Evolutionary conservation across 2,113 vertebrate species (phyloP).

Genomic region (Pluvialis apricaria): DNA sequence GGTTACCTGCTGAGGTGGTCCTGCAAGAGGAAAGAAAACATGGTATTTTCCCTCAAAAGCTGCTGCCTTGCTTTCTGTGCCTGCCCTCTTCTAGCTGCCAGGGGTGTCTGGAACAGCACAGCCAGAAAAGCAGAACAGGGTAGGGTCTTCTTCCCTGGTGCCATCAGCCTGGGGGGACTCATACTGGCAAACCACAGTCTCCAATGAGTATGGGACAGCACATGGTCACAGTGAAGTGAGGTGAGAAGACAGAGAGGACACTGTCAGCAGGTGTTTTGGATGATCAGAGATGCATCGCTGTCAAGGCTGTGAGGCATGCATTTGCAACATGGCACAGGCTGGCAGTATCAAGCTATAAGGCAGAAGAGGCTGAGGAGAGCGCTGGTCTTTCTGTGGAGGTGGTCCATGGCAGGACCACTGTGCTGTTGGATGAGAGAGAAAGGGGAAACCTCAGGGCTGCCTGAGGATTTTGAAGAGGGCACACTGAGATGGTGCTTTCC

Average conservation of each 20-base stretch:
- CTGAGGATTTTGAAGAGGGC: not conserved
- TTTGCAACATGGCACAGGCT: not conserved
- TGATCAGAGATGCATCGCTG: not conserved
- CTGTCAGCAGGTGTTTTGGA: not conserved
- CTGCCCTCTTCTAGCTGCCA: not conserved
- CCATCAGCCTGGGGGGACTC: not conserved
- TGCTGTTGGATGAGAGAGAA: not conserved
- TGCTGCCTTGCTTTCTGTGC: not conserved
- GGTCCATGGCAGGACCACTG: not conserved
- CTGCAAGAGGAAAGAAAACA: not conserved
- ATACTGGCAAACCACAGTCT: not conserved
- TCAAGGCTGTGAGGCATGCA: not conserved
- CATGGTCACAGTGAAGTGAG: not conserved
- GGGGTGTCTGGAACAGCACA: not conserved
- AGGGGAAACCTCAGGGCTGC: not conserved
- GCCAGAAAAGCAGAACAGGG: not conserved
- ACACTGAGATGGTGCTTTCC: not conserved
- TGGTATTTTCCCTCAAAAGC: not conserved
- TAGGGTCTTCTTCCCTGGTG: not conserved
- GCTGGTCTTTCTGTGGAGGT: not conserved
- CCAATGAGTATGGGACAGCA: not conserved
- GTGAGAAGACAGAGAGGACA: not conserved
- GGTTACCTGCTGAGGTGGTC: not conserved
- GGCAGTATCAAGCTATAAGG: not conserved
- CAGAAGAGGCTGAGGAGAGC: not conserved